These are phyloP conservation scores for Sebastes flavidus DNA, from an alignment of 2,797 vertebrate genomes.

Conservation along the genomic window DNA sequence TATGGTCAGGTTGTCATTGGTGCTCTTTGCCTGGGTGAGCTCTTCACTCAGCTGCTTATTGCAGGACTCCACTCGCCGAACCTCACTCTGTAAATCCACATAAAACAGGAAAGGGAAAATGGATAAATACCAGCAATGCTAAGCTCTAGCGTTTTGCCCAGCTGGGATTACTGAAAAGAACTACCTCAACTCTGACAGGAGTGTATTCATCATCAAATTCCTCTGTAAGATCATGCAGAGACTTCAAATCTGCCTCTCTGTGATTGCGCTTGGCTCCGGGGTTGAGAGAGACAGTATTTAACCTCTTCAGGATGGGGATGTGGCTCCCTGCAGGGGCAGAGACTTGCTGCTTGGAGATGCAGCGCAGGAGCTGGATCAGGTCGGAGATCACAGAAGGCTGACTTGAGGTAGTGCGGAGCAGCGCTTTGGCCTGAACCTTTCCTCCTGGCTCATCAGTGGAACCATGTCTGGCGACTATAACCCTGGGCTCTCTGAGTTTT, in stretches of 20 bases:
- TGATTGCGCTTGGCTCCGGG: constrained; percentile 27
- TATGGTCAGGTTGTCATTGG: constrained; percentile 69
- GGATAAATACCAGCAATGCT: neutral
- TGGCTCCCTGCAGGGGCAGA: constrained; percentile 69
- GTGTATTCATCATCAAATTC: constrained; percentile 83
- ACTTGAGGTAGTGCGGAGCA: constrained; percentile 35
- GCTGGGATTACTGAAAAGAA: neutral
- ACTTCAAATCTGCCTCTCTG: constrained; percentile 61
- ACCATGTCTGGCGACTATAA: constrained; percentile 8
- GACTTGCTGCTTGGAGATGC: constrained; percentile 64
- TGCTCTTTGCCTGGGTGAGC: constrained; percentile 69
- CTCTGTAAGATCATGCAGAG: constrained; percentile 77
- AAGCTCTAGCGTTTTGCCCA: neutral
- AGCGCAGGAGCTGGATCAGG: constrained; percentile 76
- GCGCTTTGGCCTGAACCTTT: constrained; percentile 50
- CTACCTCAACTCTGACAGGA: constrained; percentile 78
- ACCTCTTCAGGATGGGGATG: constrained; percentile 75
- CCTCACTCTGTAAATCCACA: constrained; percentile 64
- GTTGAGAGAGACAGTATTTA: constrained; percentile 6
- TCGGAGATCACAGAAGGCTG: constrained; percentile 75
- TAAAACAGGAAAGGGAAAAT: constrained; percentile 4
- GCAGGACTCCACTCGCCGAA: constrained; percentile 70
- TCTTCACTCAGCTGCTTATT: constrained; percentile 78
- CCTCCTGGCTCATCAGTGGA: constrained; percentile 24
- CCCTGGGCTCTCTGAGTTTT: constrained; percentile 47